These are phyloP conservation scores for Oreochromis niloticus DNA, from an alignment of 2,113 vertebrate genomes.

Conservation along the genomic window DNA sequence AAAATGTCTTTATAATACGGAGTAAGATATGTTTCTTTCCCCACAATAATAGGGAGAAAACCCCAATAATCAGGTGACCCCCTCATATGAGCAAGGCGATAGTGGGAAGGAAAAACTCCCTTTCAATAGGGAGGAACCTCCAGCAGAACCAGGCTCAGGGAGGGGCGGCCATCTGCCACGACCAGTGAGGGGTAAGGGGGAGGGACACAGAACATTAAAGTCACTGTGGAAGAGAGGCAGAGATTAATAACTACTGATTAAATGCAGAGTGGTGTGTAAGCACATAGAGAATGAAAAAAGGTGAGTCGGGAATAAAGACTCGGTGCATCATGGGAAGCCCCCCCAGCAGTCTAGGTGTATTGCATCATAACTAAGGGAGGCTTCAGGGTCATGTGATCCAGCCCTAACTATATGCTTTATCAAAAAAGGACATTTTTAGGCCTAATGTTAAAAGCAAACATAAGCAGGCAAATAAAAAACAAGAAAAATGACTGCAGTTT, in stretches of 20 bases:
- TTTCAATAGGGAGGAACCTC: neutral
- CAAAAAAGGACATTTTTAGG: neutral
- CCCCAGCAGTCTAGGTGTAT: neutral
- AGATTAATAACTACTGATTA: neutral
- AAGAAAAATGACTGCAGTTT: neutral
- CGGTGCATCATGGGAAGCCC: too few species aligned
- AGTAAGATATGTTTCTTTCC: neutral
- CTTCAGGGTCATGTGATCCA: neutral
- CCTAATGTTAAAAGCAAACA: neutral
- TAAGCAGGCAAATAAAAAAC: neutral
- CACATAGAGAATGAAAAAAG: neutral
- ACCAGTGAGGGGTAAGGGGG: neutral
- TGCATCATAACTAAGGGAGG: neutral
- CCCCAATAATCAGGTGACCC: neutral
- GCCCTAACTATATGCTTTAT: neutral
- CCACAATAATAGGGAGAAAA: neutral
- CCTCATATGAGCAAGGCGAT: neutral
- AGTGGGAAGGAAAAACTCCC: neutral
- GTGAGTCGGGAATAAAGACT: neutral
- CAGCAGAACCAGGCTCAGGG: neutral
- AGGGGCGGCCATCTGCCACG: neutral
- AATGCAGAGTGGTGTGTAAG: neutral
- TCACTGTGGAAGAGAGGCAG: neutral
- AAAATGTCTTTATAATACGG: neutral
- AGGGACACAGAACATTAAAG: neutral